These are phyloP conservation scores for Euura saliciscinereae DNA, from an alignment of 1,140 invertebrate genomes.

Conservation along the genomic window DNA sequence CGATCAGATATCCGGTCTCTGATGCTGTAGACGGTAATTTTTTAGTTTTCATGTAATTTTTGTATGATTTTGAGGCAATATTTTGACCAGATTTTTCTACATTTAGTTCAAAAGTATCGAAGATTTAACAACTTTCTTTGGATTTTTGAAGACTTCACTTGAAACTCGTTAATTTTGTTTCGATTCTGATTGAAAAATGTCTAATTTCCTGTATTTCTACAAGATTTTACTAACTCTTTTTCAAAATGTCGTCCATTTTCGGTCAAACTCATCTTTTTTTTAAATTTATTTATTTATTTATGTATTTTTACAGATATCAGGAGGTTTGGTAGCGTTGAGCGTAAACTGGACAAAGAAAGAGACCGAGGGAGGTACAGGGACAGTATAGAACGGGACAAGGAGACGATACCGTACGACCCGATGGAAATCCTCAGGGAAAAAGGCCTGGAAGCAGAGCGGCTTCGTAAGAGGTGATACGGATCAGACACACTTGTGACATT, in stretches of 20 bases:
- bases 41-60: no score
- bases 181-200: no score
- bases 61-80: no score
- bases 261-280: background rate
- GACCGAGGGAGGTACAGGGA: slow-evolving; percentile 40
- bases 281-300: background rate
- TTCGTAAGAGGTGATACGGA: slow-evolving; percentile 16
- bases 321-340: background rate
- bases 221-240: no score
- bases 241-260: no score
- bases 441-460: slow-evolving; percentile 39
- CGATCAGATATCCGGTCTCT: slow-evolving; percentile 25
- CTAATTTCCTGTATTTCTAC: no score
- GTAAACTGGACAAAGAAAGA: background rate
- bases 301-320: background rate
- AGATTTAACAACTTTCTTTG: no score
- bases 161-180: no score
- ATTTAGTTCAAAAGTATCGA: no score
- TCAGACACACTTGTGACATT: slow-evolving; percentile 29
- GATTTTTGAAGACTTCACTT: no score
- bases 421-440: slow-evolving; percentile 50
- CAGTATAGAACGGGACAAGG: slow-evolving; percentile 37
- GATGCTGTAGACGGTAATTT: background rate
- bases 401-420: slow-evolving; percentile 44
- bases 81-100: no score